A percentile compares a stretch with the other conserved stretches of the same genome.
Evolutionary conservation across 2,797 vertebrate genomes (phyloP).

Genomic region (Cichlasoma orientale): DNA sequence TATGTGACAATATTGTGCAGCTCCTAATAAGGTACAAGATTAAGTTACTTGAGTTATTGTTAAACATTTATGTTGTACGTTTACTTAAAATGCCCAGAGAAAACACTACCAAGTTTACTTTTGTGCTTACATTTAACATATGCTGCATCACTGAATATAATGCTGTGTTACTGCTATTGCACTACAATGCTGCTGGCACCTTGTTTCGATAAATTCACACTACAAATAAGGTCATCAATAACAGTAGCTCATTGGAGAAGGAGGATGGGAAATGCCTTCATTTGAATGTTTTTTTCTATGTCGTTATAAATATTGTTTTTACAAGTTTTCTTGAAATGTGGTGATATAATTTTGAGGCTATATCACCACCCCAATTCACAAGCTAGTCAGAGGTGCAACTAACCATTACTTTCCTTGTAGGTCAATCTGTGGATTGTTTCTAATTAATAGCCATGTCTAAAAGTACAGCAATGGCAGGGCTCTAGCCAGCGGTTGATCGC

Average conservation of each 20-base stretch:
- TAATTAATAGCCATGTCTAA: not conserved
- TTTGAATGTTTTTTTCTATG: not conserved
- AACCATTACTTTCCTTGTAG: not conserved
- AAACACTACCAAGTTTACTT: not conserved
- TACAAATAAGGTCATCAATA: not conserved
- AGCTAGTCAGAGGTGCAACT: not conserved
- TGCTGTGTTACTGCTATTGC: not conserved
- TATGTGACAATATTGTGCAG: not conserved
- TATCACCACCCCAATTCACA: no score
- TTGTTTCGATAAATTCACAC: not conserved
- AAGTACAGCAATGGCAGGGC: not conserved
- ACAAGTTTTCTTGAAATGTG: not conserved
- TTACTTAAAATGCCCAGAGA: no score
- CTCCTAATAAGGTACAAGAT: not conserved
- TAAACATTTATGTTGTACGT: not conserved
- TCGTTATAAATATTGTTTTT: accelerated
- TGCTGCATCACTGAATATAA: no score
- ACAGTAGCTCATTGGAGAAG: not conserved
- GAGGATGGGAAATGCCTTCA: not conserved
- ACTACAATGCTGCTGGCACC: not conserved
- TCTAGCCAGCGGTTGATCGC: no score
- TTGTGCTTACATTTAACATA: not conserved
- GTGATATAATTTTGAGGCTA: not conserved
- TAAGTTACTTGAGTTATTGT: not conserved
- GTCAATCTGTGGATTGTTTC: not conserved